These are phyloP conservation scores for Cepaea nemoralis DNA, from an alignment of 1,140 invertebrate genomes.

Conservation along the genomic window DNA sequence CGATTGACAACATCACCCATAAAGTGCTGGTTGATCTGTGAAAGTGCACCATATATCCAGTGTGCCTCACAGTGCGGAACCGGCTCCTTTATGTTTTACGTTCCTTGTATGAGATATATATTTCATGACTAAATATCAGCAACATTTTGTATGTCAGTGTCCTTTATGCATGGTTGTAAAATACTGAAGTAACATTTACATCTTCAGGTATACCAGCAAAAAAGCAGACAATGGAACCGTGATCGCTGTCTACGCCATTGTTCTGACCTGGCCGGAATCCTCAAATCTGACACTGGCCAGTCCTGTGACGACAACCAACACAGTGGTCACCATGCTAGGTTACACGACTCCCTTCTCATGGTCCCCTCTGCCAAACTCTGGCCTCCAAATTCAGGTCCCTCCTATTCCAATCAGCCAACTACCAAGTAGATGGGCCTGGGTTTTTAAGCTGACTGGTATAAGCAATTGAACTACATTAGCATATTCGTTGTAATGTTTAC, in stretches of 20 bases:
- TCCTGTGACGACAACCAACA: constrained; percentile 51
- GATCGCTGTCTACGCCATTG: constrained; percentile 78
- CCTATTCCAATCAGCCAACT: constrained; percentile 51
- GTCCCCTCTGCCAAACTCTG: constrained; percentile 27
- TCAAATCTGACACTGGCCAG: constrained; percentile 74
- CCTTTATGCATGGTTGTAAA: too few species aligned
- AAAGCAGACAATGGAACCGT: constrained; percentile 56
- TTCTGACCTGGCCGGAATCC: constrained; percentile 78
- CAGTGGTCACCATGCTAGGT: constrained; percentile 64
- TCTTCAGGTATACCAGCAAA: constrained; percentile 73
- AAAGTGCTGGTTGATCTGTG: too few species aligned
- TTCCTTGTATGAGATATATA: too few species aligned
- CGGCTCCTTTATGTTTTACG: too few species aligned
- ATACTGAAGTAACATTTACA: too few species aligned
- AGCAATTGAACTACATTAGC: background rate
- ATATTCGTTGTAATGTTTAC: background rate
- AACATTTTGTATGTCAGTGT: too few species aligned
- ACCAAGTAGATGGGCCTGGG: constrained; percentile 61
- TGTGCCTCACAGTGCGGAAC: too few species aligned
- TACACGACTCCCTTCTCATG: constrained; percentile 43
- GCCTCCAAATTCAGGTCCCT: constrained; percentile 52
- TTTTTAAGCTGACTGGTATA: constrained; percentile 50
- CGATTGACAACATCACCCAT: too few species aligned
- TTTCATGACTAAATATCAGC: too few species aligned
- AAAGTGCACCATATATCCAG: too few species aligned